Conservation (phyloP, 2,797 vertebrate genomes). For the Enteromius argenteus region DNA sequence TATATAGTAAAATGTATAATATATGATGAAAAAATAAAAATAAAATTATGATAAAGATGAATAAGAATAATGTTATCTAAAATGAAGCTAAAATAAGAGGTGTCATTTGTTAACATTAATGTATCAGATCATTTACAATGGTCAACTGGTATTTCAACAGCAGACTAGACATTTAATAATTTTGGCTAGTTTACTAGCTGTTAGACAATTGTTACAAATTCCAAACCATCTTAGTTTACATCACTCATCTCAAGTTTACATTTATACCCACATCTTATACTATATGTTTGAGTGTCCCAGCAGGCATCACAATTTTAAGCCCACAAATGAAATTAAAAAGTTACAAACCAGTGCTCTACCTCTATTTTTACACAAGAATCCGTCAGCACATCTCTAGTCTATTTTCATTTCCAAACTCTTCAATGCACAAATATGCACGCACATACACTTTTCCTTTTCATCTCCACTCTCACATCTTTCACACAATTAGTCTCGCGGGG, state of each 20-base stretch:
- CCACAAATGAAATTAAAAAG: neutral
- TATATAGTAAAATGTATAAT: neutral
- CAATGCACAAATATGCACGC: neutral
- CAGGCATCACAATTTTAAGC: neutral
- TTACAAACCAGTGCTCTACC: neutral
- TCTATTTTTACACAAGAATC: neutral
- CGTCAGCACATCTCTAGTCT: neutral
- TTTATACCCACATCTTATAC: neutral
- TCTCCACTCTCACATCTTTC: constrained; percentile 1
- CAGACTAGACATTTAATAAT: neutral
- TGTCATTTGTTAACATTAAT: no score
- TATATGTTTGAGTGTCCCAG: neutral
- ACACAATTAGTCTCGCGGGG: constrained; percentile 4
- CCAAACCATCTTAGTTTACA: neutral
- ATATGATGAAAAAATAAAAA: neutral
- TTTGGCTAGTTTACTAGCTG: neutral
- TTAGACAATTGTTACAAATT: neutral
- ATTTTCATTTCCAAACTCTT: constrained; percentile 6
- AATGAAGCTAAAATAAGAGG: neutral
- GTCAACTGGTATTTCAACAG: neutral
- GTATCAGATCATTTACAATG: neutral
- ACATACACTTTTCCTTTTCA: constrained; percentile 29
- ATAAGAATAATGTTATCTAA: neutral
- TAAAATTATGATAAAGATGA: neutral
- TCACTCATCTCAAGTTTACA: neutral